Conservation (phyloP, 2,888 invertebrate genomes). For the Antheraea assamensis region DNA sequence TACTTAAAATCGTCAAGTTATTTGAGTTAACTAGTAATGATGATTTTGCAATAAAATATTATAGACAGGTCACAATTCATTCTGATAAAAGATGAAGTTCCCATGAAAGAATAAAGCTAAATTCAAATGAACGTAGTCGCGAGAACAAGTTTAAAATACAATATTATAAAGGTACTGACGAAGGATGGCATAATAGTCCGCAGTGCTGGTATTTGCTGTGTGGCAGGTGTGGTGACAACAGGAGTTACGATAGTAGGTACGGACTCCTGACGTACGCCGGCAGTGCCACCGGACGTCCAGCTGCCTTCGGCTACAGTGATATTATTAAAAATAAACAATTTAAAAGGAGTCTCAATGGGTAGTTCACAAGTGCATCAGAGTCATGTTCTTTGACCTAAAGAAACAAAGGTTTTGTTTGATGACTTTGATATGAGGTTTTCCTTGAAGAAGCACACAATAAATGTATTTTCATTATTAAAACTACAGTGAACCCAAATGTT, state of each 20-base stretch:
- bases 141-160: not conserved
- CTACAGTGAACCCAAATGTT: too few species aligned
- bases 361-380: not conserved
- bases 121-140: too few species aligned
- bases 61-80: too few species aligned
- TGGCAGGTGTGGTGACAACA: constrained; percentile 79
- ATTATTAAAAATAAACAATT: not conserved
- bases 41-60: too few species aligned
- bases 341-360: not conserved
- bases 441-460: not conserved
- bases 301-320: constrained; percentile 88
- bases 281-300: constrained; percentile 92
- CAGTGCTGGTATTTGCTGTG: constrained; percentile 85
- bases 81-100: too few species aligned
- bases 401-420: not conserved
- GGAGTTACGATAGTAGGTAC: constrained; percentile 78
- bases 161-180: constrained; percentile 75
- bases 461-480: not conserved
- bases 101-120: too few species aligned
- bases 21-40: too few species aligned
- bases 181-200: constrained; percentile 90
- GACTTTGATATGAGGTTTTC: not conserved
- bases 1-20: too few species aligned
- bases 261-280: constrained; percentile 82
- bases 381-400: constrained; percentile 1